phyloP scores from a whole-genome alignment of 2,797 vertebrate species.

The Meda fulgida region DNA sequence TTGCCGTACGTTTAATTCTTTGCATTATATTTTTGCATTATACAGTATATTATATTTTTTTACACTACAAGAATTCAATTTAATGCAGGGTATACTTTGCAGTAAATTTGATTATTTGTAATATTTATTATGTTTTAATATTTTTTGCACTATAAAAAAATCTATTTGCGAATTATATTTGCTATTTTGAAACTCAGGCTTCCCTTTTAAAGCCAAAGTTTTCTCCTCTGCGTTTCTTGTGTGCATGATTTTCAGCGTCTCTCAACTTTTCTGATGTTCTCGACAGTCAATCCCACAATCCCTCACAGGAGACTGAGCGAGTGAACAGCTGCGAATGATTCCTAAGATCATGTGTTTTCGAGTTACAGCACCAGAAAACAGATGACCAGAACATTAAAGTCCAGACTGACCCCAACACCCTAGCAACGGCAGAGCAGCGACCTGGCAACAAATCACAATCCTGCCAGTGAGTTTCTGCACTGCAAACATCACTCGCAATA shows the following conservation, averaged over 20 bases:
- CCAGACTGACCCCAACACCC: not conserved
- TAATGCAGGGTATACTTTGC: not conserved
- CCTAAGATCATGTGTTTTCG: no score
- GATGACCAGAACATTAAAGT: not conserved
- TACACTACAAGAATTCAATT: not conserved
- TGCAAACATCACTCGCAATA: not conserved
- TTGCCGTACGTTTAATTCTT: not conserved
- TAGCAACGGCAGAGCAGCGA: slow-evolving; percentile 5
- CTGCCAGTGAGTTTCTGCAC: not conserved
- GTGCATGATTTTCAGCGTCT: not conserved
- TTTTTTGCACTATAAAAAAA: no score
- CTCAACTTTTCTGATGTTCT: slow-evolving; percentile 11
- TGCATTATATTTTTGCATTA: not conserved
- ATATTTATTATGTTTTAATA: no score
- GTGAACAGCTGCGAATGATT: not conserved
- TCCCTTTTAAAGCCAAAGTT: not conserved
- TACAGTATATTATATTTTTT: no score
- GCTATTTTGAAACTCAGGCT: no score
- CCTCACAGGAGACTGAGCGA: not conserved
- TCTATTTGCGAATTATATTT: no score
- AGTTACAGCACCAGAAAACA: not conserved
- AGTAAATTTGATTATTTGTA: not conserved
- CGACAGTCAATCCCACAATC: not conserved
- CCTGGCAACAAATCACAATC: not conserved
- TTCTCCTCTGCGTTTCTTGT: not conserved